A percentile compares a stretch with the other conserved stretches of the same genome.
Conservation (phyloP, 92 coral and sea anemone species). For the Actinostola sp. region DNA sequence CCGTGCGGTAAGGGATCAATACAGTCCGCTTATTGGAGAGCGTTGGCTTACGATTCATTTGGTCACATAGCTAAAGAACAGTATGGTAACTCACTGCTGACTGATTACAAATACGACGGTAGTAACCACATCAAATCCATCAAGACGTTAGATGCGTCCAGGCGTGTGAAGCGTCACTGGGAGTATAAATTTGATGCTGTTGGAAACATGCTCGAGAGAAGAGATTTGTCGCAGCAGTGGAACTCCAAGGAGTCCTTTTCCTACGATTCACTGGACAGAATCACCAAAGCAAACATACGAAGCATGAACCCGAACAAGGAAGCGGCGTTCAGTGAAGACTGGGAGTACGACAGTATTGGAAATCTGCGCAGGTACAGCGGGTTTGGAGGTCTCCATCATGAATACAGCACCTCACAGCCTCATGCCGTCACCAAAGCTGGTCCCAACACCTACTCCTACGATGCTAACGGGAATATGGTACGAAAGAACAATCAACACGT, state of each 20-base stretch:
- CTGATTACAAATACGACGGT: constrained; percentile 29
- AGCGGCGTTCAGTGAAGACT: constrained; percentile 35
- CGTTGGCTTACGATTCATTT: constrained; percentile 32
- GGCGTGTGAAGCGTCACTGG: constrained; percentile 29
- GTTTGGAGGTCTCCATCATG: constrained; percentile 43
- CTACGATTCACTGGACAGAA: constrained; percentile 29
- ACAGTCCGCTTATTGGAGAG: constrained; percentile 28
- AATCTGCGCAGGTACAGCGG: constrained; percentile 34
- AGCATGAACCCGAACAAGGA: constrained; percentile 14
- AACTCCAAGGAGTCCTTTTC: constrained; percentile 21
- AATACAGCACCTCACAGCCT: constrained; percentile 26
- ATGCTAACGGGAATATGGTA: constrained; percentile 36
- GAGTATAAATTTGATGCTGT: constrained; percentile 30
- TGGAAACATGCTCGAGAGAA: constrained; percentile 36
- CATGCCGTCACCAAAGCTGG: constrained; percentile 37
- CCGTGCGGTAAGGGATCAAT: constrained; percentile 18
- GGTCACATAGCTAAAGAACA: constrained; percentile 44
- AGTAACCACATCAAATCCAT: constrained; percentile 39
- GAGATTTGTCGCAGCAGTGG: constrained; percentile 24
- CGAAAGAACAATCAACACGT: constrained; percentile 22
- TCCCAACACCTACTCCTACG: constrained; percentile 32
- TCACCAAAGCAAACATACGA: constrained; percentile 25
- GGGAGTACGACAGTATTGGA: constrained; percentile 41
- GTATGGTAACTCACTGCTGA: constrained; percentile 30
- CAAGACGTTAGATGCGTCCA: constrained; percentile 23